Base-by-base conservation (phyloP, 2,797 vertebrate species). In the Capromys pilorides region DNA sequence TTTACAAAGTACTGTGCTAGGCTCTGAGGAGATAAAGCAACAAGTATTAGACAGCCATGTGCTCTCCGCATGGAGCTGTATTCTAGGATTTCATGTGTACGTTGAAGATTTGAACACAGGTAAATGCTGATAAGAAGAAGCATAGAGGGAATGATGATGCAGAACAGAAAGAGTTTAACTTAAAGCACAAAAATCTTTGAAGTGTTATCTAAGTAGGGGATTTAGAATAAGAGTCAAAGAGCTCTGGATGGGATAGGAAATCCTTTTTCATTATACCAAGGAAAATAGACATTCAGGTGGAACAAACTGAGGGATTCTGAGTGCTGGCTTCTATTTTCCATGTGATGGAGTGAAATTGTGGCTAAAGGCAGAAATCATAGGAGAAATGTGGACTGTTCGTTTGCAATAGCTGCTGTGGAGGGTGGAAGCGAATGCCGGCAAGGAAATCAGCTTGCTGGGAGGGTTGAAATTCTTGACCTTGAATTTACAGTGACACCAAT, bases 391-490 rank as follows among this genome's bases (percentile, higher is more conserved):
- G 28, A 6, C 13, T 90, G 45, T 45, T n/a, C n/a, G n/a, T 31
- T 62, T 87, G 33, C 49, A 94, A 31, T 88, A 85, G 21, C 33
- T 73, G 39, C 82, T 9, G 0, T 82, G 51, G 57, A 39, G 45
- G 91, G 21, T 69, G 33, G 45, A 90, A 51, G 57, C 78, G 61
- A 81, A 36, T 82, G 33, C 66, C 71, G 6, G 51, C 54, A 82
- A 75, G 49, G 77, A 94, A 94, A 87, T 78, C 49, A 83, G 49
- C 80, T 75, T 93, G 87, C 69, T 95, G 91, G 26, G 57, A 93
- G 66, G 85, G 41, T 59, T 83, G 81, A 81, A 31, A 51, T 86
- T 94, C 54, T 82, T 93, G 62, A 96, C 78, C 96, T 90, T 95
- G 90, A 88, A 49, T 96, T 95, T 95, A 82, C 62, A 88, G 59